phyloP scores from a whole-genome alignment of 2,797 vertebrate genomes.

The Avahi laniger region DNA sequence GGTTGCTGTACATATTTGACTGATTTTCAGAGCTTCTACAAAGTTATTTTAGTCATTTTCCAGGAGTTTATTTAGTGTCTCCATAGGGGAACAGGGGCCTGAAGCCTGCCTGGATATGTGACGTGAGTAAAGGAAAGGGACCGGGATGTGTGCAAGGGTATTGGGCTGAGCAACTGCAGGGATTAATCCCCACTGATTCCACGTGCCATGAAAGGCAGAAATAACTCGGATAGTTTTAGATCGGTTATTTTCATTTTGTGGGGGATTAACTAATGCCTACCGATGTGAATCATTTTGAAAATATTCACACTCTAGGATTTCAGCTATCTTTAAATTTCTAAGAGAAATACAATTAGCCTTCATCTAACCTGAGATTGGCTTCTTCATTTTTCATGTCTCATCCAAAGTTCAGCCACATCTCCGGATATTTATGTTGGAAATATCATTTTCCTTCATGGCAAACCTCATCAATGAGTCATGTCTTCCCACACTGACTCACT shows the following conservation, averaged over 20 bases:
- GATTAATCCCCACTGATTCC: not conserved
- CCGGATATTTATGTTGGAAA: not conserved
- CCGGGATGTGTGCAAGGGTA: not conserved
- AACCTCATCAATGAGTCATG: not conserved
- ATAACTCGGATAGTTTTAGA: not conserved
- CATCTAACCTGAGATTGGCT: not conserved
- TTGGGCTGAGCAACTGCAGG: not conserved
- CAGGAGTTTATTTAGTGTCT: not conserved
- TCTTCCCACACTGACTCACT: not conserved
- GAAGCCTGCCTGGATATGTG: not conserved
- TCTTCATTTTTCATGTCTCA: not conserved
- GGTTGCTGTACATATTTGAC: not conserved
- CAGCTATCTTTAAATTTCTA: not conserved
- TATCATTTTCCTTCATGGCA: not conserved
- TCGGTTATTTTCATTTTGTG: not conserved
- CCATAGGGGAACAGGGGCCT: not conserved
- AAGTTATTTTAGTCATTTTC: not conserved
- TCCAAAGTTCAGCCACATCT: not conserved
- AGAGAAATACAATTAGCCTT: not conserved
- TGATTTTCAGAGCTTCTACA: not conserved
- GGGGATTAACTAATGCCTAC: not conserved
- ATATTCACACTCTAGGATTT: not conserved
- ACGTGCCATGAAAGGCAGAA: not conserved
- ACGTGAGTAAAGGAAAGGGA: not conserved
- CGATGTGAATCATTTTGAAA: not conserved